Evolutionary conservation across 2,113 vertebrate species (phyloP).

Genomic region (Pachypanchax playfairii): DNA sequence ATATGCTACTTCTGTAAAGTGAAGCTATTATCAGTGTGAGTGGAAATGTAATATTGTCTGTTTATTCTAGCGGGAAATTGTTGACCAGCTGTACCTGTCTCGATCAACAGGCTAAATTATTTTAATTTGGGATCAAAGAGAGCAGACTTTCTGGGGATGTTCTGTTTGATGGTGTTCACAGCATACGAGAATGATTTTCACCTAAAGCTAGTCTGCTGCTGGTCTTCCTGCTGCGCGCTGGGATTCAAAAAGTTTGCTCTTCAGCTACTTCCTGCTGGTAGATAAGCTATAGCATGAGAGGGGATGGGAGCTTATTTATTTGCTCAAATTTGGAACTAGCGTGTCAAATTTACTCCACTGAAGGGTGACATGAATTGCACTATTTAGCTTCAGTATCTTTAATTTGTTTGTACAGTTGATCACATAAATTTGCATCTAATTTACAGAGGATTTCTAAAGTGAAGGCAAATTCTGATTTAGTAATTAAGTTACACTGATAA

Average conservation of each 20-base stretch:
- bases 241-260: slow-evolving; percentile 20
- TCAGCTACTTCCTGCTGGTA: slow-evolving; percentile 13
- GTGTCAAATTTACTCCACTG: not conserved
- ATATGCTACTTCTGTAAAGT: not conserved
- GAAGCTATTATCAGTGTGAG: not conserved
- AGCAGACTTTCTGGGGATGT: slow-evolving; percentile 6
- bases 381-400: slow-evolving; percentile 5
- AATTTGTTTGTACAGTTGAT: not conserved
- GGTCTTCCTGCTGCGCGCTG: slow-evolving; percentile 6
- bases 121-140: slow-evolving; percentile 21
- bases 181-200: slow-evolving; percentile 7
- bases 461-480: no score
- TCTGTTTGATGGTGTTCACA: slow-evolving; percentile 16
- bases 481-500: no score
- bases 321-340: slow-evolving; percentile 7
- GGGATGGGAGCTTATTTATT: not conserved
- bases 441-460: no score
- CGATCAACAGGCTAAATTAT: not conserved
- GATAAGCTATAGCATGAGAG: slow-evolving; percentile 13
- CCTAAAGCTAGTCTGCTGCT: slow-evolving; percentile 5
- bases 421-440: no score
- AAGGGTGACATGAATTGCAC: not conserved
- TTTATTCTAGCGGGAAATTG: not conserved
- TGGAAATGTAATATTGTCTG: not conserved
- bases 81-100: not conserved